Percentiles rank a stretch among this genome's conserved stretches.
Conservation (phyloP, 2,888 invertebrate species). For the Conus canariensis region DNA sequence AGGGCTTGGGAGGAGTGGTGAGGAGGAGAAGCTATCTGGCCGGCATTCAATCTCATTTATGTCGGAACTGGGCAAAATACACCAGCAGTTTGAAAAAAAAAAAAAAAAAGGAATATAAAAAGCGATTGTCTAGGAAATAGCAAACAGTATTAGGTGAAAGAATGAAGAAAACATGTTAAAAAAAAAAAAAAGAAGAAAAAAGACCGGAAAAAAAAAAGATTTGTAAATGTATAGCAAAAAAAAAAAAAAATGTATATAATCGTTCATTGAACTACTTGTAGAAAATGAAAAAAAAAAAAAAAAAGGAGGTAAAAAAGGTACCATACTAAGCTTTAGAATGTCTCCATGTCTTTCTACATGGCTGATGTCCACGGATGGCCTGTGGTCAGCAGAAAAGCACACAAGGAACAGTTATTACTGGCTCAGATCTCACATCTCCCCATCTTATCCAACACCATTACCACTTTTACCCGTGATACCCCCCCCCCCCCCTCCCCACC, state of each 20-base stretch:
- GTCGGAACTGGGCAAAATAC: too few relatives aligned
- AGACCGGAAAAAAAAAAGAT: neutral
- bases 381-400: constrained; percentile 28
- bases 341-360: constrained; percentile 29
- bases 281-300: neutral
- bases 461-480: neutral
- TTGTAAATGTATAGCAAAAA: neutral
- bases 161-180: neutral
- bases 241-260: neutral
- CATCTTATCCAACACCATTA: neutral
- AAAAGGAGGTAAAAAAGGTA: constrained; percentile 22
- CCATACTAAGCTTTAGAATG: constrained; percentile 42
- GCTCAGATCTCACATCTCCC: neutral
- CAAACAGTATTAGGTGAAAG: neutral
- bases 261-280: constrained; percentile 1
- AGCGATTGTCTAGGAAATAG: neutral
- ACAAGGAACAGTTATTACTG: neutral
- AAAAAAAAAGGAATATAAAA: neutral
- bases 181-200: neutral
- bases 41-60: too few relatives aligned
- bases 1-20: too few relatives aligned
- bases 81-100: neutral
- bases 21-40: too few relatives aligned
- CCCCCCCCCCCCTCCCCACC: neutral
- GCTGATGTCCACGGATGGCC: constrained; percentile 19